Evolutionary conservation across 2,797 vertebrate species (phyloP), one percentile per base, ranked within the genome.

Genomic region (Lepus oiostolus): DNA sequence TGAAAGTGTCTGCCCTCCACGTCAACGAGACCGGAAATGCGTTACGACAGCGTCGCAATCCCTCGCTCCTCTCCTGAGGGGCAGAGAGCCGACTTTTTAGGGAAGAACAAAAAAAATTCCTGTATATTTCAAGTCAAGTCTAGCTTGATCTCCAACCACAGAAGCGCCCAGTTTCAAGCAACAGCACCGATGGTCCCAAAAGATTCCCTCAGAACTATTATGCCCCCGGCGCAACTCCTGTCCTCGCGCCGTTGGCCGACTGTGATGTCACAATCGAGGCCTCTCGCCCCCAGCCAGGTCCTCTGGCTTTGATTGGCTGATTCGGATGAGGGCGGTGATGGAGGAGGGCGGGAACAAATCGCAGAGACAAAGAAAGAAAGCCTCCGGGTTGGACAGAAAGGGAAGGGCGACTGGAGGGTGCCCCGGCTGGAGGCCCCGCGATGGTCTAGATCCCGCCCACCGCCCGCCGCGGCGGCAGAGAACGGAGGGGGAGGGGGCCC

Each of bases 201-300:
- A 88, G 16, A 71, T 5, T 14, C 21, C 42, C 16, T 7, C 54
- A 80, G 26, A 16, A 35, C 28, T 71, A 32, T 30, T 19, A 62
- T 63, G 2, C 0, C 24, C 52, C 58, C 38, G 28, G 4, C 26
- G n/a, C n/a, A 9, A 35, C 38, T 42, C 30, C 2, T 0, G 38
- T 0, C 28, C 47, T 60, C 5, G 7, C 5, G 5, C 22, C 6
- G 14, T 1, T 14, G 47, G 35, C 17, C 54, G 38, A 11, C 28
- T 87, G 60, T 96, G 93, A 96, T 50, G 54, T 96, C 94, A 97
- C 81, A 97, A 93, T 62, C 28, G 7, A 42, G 75, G 70, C 35
- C 28, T 62, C 58, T 35, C 1, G 7, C 21, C 52, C n/a, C 28
- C 1, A 24, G 35, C 79, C n/a, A 30, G 90, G 62, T 54, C 79